Evolutionary conservation across 1,140 invertebrate species (phyloP), one percentile per base, ranked within the genome.

Genomic region (Zaprionus africanus): DNA sequence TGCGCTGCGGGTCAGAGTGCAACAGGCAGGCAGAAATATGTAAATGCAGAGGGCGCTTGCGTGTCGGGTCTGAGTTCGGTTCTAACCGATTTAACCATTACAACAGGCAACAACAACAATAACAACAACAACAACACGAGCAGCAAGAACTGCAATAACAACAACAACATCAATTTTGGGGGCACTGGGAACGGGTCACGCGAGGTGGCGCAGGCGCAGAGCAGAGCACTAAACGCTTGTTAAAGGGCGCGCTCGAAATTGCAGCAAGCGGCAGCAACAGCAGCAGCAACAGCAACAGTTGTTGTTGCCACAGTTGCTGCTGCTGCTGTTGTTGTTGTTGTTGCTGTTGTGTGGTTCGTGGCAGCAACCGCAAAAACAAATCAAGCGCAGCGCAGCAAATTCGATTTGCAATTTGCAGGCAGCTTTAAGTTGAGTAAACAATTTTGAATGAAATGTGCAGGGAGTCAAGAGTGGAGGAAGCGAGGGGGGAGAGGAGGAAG

Each of bases 11-110:
- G 46, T 81, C 81, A 76, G 75, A 78, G 84, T 76, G 88, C 84
- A 88, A 88, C 75, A 79, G 85, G 85, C 81, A 81, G 84, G 74
- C 85, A 88, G 70, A 88, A 84, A 90, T 88, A 90, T 88, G 85
- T 82, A 81, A 88, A 88, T 79, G 78, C 74, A 84, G 84, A 84
- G 84, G 84, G 85, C 84, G 85, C 85, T 90, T 88, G 81, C 85
- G 84, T 90, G 70, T 77, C 70, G 70, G 56, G 56, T 46, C 38
- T 41, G 15, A 41, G 38, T 6, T 4, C 26, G 53, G 28, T 76
- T 76, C 75, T 73, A 77, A 77, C 66, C 73, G 73, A 76, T 63
- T 70, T 70, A 53, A 19, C 62, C 68, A 76, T 72, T 76, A 72
- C 68, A 75, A 51, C 26, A 11, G 31, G 0, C 31, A 34, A 9